Conservation (phyloP, 2,113 vertebrate genomes). For the Megaceryle maxima region DNA sequence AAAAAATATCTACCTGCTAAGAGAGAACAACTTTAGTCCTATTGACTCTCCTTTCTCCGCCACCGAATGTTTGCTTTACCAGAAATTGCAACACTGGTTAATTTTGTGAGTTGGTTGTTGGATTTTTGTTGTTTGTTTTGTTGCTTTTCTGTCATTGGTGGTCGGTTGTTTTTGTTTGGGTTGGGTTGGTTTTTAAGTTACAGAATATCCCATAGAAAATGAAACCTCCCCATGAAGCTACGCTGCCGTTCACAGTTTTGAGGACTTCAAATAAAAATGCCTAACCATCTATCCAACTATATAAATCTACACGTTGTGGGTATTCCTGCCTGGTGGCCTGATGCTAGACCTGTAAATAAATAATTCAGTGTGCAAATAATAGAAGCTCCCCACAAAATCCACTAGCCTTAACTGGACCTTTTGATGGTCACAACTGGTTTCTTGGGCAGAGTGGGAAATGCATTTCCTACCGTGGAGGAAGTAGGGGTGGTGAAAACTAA, state of each 20-base stretch:
- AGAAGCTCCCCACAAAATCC: conserved; percentile 19
- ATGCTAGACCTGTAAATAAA: background rate
- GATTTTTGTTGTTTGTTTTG: background rate
- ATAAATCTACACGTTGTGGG: background rate
- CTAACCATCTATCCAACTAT: background rate
- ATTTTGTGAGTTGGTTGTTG: background rate
- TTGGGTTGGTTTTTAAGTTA: background rate
- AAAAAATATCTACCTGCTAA: background rate
- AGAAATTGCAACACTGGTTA: background rate
- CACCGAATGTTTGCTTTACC: background rate
- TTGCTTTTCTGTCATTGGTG: background rate
- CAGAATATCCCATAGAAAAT: background rate
- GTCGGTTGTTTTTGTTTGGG: background rate
- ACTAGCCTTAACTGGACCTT: background rate
- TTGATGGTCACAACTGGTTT: background rate
- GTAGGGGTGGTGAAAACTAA: background rate
- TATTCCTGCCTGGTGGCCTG: background rate
- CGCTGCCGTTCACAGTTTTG: background rate
- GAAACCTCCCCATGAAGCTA: background rate
- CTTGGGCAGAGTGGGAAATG: background rate
- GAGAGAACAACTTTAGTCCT: background rate
- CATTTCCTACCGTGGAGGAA: background rate
- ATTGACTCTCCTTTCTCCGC: background rate
- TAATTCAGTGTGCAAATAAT: conserved; percentile 18
- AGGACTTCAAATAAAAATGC: background rate